Conservation (phyloP, 2,888 invertebrate species). For the Branchinecta sandiegonensis region DNA sequence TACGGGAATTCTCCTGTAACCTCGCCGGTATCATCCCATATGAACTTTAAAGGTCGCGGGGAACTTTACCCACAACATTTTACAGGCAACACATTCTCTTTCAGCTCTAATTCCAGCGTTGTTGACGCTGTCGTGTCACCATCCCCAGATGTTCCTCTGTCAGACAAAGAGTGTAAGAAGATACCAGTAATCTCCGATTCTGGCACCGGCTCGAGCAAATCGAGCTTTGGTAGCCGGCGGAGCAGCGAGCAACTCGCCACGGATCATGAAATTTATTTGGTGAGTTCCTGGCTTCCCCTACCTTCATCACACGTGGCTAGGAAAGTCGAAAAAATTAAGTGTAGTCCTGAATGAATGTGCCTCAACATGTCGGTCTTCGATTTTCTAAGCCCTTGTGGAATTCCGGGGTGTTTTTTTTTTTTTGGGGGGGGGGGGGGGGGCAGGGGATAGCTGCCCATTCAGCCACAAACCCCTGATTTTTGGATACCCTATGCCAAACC, state of each 20-base stretch:
- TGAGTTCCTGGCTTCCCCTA: not conserved
- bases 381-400: no score
- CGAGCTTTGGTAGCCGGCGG: not conserved
- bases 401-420: not conserved
- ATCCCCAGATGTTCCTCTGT: not conserved
- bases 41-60: no score
- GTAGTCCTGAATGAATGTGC: no score
- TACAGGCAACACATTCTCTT: not conserved
- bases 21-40: no score
- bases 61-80: no score
- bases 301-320: no score
- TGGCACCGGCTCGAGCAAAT: slow-evolving; percentile 6
- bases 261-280: not conserved
- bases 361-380: no score
- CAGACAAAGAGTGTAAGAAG: not conserved
- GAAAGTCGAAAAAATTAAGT: no score
- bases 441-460: no score
- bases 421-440: not conserved
- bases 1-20: no score
- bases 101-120: slow-evolving; percentile 3
- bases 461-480: no score
- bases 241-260: not conserved
- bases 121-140: slow-evolving; percentile 5
- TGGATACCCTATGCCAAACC: no score
- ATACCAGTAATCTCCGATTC: not conserved